Base-by-base conservation (phyloP, 2,888 invertebrate species). In the Xylota segnis region DNA sequence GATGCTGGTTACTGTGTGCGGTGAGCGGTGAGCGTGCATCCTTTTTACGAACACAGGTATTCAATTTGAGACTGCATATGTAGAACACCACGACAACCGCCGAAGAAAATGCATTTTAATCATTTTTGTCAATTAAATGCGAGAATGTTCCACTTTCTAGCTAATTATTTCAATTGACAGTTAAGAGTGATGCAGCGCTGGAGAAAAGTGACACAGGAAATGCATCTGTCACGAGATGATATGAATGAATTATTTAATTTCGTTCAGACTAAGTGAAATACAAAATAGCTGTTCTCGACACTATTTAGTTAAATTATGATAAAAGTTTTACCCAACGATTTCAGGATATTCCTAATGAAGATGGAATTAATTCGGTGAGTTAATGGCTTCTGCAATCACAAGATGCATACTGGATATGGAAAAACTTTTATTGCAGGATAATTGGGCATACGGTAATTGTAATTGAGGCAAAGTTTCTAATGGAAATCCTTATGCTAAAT, bases 91-190 rank as follows among this genome's bases (percentile, higher is more conserved):
- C 34, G 23, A 18, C 27, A 6, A 32, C 18, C 37, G 3, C n/a
- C n/a, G n/a, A 68, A 50, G 43, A 43, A 65, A 77, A 65, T 58
- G 37, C 45, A 66, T 72, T 77, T 16, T 29, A 47, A 59, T 27
- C 10, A 61, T 47, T 61, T 61, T 56, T 66, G 52, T 45, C 45
- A 65, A 29, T 32, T 45, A 16, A 5, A 29, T 50, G 27, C 5
- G 12, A 3, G 9, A 37, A 47, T 14, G 27, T 18, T 9, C 59
- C 12, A 27, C 23, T 40, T 61, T 23, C 2, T 37, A 7, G 5
- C n/a, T 16, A 56, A 34, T 32, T 23, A 29, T 43, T 54, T 10
- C 10, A 23, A 54, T 32, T 47, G 58, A 34, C 47, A 71, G 34
- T 5, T 29, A 27, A n/a, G n/a, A 4, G n/a, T 5, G 40, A 40